These are phyloP conservation scores for Vanessa tameamea DNA, from an alignment of 1,140 invertebrate genomes.

Conservation along the genomic window DNA sequence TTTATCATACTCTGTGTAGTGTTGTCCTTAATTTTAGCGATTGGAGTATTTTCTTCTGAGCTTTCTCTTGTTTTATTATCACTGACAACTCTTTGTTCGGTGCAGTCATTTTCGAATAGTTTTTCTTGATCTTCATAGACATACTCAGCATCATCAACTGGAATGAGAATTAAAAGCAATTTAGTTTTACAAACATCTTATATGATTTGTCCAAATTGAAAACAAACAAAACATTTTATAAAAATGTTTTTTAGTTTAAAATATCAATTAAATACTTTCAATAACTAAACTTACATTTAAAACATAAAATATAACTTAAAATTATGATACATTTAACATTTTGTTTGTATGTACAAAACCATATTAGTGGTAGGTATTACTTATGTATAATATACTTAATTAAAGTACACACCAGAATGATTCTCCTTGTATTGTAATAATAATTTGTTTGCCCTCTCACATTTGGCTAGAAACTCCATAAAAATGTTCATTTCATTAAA, in stretches of 20 bases:
- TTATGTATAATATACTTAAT: too few relatives aligned
- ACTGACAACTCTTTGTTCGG: constrained; percentile 25
- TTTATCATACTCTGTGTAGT: neutral
- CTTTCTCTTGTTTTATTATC: neutral
- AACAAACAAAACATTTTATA: too few relatives aligned
- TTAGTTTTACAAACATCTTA: too few relatives aligned
- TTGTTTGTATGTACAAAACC: too few relatives aligned
- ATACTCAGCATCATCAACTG: neutral
- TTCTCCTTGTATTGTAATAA: constrained; percentile 19
- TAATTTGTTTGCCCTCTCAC: constrained; percentile 47
- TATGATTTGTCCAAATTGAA: too few relatives aligned
- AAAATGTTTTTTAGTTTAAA: too few relatives aligned
- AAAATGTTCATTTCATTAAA: constrained; percentile 47
- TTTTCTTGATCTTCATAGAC: neutral
- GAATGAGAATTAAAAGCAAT: too few relatives aligned
- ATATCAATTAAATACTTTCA: too few relatives aligned
- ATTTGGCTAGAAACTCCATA: constrained; percentile 50
- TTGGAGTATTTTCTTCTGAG: neutral
- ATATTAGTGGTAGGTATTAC: too few relatives aligned
- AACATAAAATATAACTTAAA: too few relatives aligned
- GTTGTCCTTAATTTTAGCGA: neutral
- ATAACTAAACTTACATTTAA: too few relatives aligned
- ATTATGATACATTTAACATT: too few relatives aligned
- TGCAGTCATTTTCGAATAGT: neutral
- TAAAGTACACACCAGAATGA: constrained; percentile 12